Conservation (phyloP, 2,888 invertebrate genomes). For the Nasonovia ribisnigri region DNA sequence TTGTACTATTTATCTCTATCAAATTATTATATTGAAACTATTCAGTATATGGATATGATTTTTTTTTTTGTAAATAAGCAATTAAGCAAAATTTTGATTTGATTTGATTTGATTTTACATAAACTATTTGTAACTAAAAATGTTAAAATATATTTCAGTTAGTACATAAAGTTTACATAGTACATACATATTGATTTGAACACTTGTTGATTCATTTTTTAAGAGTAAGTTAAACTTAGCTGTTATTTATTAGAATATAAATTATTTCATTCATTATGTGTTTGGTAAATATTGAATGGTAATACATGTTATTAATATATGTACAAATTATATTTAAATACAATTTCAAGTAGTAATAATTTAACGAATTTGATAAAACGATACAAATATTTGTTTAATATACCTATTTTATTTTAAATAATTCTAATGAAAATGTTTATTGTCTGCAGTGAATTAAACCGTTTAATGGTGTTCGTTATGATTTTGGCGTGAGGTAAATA, state of each 20-base stretch:
- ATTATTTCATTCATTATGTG: not conserved
- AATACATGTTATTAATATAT: not conserved
- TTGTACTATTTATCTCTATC: not conserved
- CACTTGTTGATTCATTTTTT: constrained; percentile 25
- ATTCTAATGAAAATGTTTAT: not conserved
- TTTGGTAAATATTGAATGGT: not conserved
- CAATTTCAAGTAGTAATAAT: not conserved
- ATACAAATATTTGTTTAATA: not conserved
- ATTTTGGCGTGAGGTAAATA: not conserved
- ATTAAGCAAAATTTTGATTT: not conserved
- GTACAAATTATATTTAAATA: not conserved
- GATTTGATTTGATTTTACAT: not conserved
- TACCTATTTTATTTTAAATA: not conserved
- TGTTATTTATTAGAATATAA: not conserved
- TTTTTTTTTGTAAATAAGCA: not conserved
- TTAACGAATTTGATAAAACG: not conserved
- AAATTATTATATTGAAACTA: not conserved
- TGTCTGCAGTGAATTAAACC: not conserved
- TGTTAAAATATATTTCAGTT: not conserved
- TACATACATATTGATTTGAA: not conserved
- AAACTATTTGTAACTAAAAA: not conserved
- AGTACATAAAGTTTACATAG: not conserved
- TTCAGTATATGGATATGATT: not conserved
- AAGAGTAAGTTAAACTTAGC: not conserved
- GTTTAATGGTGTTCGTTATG: not conserved